phyloP scores from a whole-genome alignment of 2,888 invertebrate genomes.

The Ceratothoa steindachneri region DNA sequence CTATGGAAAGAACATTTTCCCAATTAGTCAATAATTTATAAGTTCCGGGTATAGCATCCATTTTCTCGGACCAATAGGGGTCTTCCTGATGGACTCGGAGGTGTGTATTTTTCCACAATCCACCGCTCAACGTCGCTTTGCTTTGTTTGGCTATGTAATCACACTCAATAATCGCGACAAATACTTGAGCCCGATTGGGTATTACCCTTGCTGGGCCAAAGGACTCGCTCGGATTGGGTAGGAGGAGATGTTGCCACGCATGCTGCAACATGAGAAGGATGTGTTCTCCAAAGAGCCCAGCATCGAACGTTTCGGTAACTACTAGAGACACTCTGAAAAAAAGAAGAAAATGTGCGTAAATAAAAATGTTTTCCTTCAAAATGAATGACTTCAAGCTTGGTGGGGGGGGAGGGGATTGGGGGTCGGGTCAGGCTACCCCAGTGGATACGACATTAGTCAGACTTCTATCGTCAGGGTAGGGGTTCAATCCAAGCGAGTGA shows the following conservation, averaged over 20 bases:
- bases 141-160: conserved; percentile 57
- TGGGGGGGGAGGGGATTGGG: too few species aligned
- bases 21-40: conserved; percentile 61
- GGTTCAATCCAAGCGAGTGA: too few species aligned
- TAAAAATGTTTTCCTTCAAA: too few species aligned
- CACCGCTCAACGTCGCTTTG: conserved; percentile 52
- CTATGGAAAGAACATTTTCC: conserved; percentile 58
- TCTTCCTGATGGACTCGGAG: conserved; percentile 54
- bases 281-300: conserved; percentile 72
- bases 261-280: conserved; percentile 65
- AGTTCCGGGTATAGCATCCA: conserved; percentile 58
- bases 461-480: too few species aligned
- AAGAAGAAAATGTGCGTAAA: too few species aligned
- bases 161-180: conserved; percentile 63
- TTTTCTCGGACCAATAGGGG: conserved; percentile 68
- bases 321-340: conserved; percentile 59
- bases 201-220: conserved; percentile 56
- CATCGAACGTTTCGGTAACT: conserved; percentile 75
- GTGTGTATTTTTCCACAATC: conserved; percentile 48
- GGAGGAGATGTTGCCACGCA: conserved; percentile 64
- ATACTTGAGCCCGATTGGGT: conserved; percentile 63
- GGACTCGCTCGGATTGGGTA: conserved; percentile 50
- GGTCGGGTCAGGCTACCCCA: too few species aligned
- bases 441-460: too few species aligned
- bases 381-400: too few species aligned